phyloP scores from a whole-genome alignment of 2,888 invertebrate genomes.

The Sarcophaga variegata region DNA sequence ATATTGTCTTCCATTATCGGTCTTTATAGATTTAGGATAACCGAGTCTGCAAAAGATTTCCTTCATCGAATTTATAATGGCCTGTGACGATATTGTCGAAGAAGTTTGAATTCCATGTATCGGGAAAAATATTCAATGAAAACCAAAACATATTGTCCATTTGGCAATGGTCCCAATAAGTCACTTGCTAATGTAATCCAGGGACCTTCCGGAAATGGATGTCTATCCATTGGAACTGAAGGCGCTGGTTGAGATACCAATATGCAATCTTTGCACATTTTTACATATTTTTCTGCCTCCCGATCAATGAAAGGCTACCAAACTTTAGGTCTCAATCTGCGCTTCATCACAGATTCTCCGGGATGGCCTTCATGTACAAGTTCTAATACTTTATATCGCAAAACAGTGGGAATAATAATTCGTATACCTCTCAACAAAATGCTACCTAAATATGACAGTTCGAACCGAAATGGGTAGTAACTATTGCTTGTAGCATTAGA shows the following conservation, averaged over 20 bases:
- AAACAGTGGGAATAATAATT: constrained; percentile 45
- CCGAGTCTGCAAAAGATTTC: constrained; percentile 69
- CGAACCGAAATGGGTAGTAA: constrained; percentile 29
- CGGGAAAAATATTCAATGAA: constrained; percentile 52
- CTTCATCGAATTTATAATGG: constrained; percentile 61
- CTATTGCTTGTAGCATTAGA: constrained; percentile 45
- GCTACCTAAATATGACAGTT: constrained; percentile 58
- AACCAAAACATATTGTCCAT: constrained; percentile 58
- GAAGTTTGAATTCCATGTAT: constrained; percentile 53
- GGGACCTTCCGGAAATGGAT: constrained; percentile 56
- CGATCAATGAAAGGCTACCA: constrained; percentile 69
- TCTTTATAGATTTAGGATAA: constrained; percentile 60
- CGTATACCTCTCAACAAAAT: constrained; percentile 61
- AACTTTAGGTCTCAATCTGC: constrained; percentile 58
- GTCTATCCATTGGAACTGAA: constrained; percentile 67
- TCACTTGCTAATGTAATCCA: constrained; percentile 63
- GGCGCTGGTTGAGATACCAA: constrained; percentile 65
- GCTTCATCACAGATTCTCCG: constrained; percentile 45
- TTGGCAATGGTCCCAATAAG: constrained; percentile 49
- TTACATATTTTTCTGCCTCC: constrained; percentile 67
- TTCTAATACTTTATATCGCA: constrained; percentile 54
- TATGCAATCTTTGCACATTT: constrained; percentile 66
- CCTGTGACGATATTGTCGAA: constrained; percentile 53
- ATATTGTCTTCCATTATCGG: constrained; percentile 68
- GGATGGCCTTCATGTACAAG: constrained; percentile 39